phyloP scores from a whole-genome alignment of 2,888 invertebrate genomes.

The Sphaerophoria taeniata region DNA sequence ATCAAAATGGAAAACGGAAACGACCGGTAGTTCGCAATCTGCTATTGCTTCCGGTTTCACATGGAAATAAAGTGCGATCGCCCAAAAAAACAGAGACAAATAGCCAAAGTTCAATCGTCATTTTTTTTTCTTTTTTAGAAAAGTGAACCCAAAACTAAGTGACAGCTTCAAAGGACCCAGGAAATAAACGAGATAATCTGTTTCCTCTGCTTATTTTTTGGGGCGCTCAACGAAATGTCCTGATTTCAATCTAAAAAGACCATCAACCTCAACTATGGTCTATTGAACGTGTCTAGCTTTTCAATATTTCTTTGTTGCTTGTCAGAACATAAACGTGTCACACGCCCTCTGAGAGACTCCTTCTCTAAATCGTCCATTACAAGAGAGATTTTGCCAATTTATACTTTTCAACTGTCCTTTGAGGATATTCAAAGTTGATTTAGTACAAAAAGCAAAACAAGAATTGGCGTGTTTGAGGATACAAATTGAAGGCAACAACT shows the following conservation, averaged over 20 bases:
- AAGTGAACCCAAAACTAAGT: neutral
- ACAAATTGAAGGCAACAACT: conserved; percentile 6
- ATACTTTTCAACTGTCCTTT: conserved; percentile 10
- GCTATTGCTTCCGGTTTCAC: conserved; percentile 2
- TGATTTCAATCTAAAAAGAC: neutral
- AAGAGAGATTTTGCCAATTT: neutral
- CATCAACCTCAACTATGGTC: neutral
- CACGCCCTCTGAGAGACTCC: too few species aligned
- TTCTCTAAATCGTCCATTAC: conserved; percentile 12
- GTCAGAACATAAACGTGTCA: too few species aligned
- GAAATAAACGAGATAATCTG: conserved; percentile 18
- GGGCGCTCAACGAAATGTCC: neutral
- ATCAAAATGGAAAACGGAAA: conserved; percentile 18
- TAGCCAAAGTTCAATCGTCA: neutral
- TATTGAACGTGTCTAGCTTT: neutral
- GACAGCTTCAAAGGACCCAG: neutral
- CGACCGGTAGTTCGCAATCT: conserved; percentile 21
- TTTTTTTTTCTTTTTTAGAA: neutral
- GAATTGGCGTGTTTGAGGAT: neutral
- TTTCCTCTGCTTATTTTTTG: neutral
- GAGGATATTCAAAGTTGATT: conserved; percentile 7
- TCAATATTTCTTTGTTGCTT: too few species aligned
- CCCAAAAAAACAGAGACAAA: neutral
- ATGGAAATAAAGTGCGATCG: neutral
- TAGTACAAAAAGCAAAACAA: neutral